Base-by-base conservation (phyloP, 1,140 invertebrate species). In the Leucophenga varia region DNA sequence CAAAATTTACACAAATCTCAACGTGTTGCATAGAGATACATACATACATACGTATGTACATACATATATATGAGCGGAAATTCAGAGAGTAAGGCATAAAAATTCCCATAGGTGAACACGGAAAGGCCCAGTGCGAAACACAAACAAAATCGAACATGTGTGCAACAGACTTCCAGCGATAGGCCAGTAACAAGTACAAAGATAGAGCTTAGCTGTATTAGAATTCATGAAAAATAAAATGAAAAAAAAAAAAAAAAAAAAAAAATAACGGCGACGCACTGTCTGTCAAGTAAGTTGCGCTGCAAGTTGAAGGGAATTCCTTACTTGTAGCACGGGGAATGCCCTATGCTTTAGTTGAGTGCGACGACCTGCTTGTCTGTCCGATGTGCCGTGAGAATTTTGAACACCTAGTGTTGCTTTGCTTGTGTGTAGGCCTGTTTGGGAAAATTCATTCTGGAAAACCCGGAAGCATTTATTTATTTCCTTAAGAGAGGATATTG, bases 401-500 rank as follows among this genome's bases (percentile, higher is more conserved):
- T 54, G 43, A 50, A 43, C 20, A 36, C 25, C 22, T 25, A 25
- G 22, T 10, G 22, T 25, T 5, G 5, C 22, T 25, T 10, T 25
- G 22, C 10, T 10, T 10, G 22, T 25, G 5, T 25, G 22, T 25
- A 5, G 5, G 5, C 5, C 22, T 25, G 22, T 54, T 58, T 55
- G 49, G 63, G 54, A 67, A 67, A 67, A 54, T 57, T 51, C 48
- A 43, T 49, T 34, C 22, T 36, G 64, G 64, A 68, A 68, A 68
- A 68, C 50, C 64, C 64, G 64, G 60, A 68, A 68, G 64, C 56
- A 38, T n/a, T n/a, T n/a, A n/a, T n/a, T n/a, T n/a, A n/a, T n/a
- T n/a, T n/a, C n/a, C n/a, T n/a, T n/a, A n/a, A n/a, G n/a, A n/a
- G n/a, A n/a, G n/a, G n/a, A n/a, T n/a, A n/a, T n/a, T n/a, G n/a